phyloP scores from a whole-genome alignment of 2,797 vertebrate species.

The Eulemur albifrons region DNA sequence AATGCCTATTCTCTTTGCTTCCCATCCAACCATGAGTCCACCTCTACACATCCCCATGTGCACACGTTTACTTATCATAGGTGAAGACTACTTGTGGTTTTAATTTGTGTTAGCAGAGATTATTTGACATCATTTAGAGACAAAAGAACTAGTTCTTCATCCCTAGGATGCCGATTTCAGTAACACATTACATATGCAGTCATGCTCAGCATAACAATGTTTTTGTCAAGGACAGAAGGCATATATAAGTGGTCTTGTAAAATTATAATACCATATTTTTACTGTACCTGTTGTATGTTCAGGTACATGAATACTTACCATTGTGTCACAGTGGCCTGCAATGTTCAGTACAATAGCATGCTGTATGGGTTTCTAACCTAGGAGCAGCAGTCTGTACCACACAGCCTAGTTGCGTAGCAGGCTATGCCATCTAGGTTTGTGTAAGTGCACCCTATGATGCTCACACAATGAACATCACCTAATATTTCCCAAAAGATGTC shows the following conservation, averaged over 20 bases:
- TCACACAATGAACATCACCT: not conserved
- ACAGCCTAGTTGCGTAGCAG: not conserved
- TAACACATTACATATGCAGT: not conserved
- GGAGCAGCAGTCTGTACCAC: not conserved
- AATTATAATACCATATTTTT: not conserved
- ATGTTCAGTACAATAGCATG: not conserved
- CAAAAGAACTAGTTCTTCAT: not conserved
- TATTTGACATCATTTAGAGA: not conserved
- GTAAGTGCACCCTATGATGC: not conserved
- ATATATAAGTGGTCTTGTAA: not conserved
- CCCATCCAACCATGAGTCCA: not conserved
- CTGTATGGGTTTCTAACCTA: not conserved
- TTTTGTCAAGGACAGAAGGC: not conserved
- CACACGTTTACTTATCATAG: not conserved
- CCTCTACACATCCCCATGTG: accelerated
- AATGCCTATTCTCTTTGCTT: not conserved
- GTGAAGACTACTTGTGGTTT: not conserved
- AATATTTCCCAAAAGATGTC: not conserved
- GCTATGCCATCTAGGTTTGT: not conserved
- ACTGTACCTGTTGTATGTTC: not conserved
- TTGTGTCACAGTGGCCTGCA: not conserved
- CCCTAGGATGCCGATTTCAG: not conserved
- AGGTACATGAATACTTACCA: not conserved
- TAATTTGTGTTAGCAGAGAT: not conserved
- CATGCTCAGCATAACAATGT: not conserved